phyloP scores from a whole-genome alignment of 2,113 vertebrate species.

The Lycaon pictus region DNA sequence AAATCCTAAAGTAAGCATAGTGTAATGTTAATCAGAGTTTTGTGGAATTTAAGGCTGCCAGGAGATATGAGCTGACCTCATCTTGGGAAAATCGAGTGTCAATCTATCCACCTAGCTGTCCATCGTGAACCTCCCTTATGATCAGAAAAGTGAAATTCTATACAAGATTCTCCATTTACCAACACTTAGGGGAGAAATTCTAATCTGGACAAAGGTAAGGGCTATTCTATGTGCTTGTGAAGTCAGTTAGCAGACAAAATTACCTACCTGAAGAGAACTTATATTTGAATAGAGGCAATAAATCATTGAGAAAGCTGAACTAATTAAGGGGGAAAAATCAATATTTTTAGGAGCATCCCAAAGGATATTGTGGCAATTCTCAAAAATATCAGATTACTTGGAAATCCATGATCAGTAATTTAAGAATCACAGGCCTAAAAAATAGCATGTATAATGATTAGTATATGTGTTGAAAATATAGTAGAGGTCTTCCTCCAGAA shows the following conservation, averaged over 20 bases:
- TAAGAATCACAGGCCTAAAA: neutral
- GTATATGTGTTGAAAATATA: neutral
- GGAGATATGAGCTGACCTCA: neutral
- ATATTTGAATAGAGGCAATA: neutral
- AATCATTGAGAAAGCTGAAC: neutral
- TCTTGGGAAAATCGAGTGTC: neutral
- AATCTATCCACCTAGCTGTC: neutral
- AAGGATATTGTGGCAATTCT: neutral
- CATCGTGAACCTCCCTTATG: fast-evolving
- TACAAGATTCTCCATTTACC: neutral
- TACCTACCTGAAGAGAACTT: neutral
- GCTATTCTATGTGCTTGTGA: neutral
- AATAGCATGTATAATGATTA: neutral
- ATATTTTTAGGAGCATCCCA: neutral
- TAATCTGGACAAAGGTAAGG: neutral
- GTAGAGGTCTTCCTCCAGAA: neutral
- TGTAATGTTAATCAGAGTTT: neutral
- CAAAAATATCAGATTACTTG: neutral
- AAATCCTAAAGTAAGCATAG: neutral
- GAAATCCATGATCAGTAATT: neutral
- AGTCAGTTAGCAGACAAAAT: neutral
- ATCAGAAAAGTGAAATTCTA: neutral
- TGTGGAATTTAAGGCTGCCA: neutral
- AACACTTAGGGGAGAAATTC: neutral
- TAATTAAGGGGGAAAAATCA: neutral